These are phyloP conservation scores for Sinocyclocheilus anophthalmus DNA, from an alignment of 2,113 vertebrate genomes.

Conservation along the genomic window DNA sequence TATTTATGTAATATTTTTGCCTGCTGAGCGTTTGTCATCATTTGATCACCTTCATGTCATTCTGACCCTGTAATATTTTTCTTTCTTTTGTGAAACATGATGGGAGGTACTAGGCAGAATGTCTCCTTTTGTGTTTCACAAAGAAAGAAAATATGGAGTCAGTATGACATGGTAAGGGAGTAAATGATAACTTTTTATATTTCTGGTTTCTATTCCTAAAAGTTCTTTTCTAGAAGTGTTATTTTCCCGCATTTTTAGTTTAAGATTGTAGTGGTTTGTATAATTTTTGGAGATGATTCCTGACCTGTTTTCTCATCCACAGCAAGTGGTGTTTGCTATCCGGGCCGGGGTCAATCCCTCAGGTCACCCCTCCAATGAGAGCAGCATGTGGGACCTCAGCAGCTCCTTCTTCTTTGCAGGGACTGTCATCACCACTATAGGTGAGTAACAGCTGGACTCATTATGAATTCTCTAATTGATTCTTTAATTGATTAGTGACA, in stretches of 20 bases:
- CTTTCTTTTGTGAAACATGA: not conserved
- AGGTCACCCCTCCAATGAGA: slow-evolving; percentile 89
- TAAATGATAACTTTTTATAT: too few species aligned
- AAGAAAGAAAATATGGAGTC: not conserved
- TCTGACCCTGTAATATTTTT: not conserved
- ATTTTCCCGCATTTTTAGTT: too few species aligned
- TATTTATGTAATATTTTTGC: not conserved
- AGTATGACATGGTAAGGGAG: not conserved
- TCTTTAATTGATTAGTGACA: not conserved
- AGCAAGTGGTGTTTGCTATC: slow-evolving; percentile 96
- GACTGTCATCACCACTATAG: slow-evolving; percentile 99
- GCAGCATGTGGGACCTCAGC: slow-evolving; percentile 97
- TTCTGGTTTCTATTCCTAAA: too few species aligned
- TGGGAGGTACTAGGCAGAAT: too few species aligned
- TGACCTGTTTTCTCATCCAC: slow-evolving; percentile 50
- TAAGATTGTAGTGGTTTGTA: too few species aligned
- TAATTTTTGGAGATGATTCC: not conserved
- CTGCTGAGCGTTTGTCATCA: not conserved
- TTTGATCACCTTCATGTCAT: not conserved
- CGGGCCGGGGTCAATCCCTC: slow-evolving; percentile 94
- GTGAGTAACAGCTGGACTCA: slow-evolving; percentile 68
- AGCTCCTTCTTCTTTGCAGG: slow-evolving; percentile 99
- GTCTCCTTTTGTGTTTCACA: not conserved
- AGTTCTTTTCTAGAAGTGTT: too few species aligned
- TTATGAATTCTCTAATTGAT: not conserved